A percentile compares a stretch with the other conserved stretches of the same genome.
phyloP scores from a whole-genome alignment of 2,113 vertebrate genomes.

The Oophaga pumilio region DNA sequence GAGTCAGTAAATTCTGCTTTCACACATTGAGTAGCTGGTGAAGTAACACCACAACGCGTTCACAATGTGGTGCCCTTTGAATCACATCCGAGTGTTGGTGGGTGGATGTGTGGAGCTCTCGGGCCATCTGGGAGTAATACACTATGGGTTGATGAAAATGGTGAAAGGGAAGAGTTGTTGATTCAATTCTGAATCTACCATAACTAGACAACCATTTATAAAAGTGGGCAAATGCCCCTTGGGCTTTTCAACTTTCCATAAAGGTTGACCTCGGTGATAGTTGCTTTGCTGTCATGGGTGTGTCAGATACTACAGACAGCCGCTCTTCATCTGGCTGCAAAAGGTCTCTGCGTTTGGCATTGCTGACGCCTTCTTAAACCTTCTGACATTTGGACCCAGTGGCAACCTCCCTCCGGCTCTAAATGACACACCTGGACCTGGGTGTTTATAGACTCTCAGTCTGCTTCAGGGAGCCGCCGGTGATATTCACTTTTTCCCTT shows the following conservation, averaged over 20 bases:
- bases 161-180: too few relatives aligned
- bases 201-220: not conserved
- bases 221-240: not conserved
- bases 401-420: too few relatives aligned
- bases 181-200: not conserved
- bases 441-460: too few relatives aligned
- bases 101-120: not conserved
- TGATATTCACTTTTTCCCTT: too few relatives aligned
- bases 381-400: too few relatives aligned
- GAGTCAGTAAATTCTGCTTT: conserved; percentile 27
- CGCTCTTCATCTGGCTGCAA: too few relatives aligned
- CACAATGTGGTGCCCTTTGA: not conserved
- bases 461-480: too few relatives aligned
- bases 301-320: too few relatives aligned
- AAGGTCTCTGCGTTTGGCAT: too few relatives aligned
- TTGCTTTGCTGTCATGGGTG: too few relatives aligned
- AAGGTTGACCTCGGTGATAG: not conserved
- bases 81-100: not conserved
- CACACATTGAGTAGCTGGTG: conserved; percentile 13
- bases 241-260: not conserved
- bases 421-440: too few relatives aligned
- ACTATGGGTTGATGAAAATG: not conserved
- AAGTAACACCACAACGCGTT: not conserved
- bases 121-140: not conserved
- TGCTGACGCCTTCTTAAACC: too few relatives aligned